phyloP scores from a whole-genome alignment of 35 echinoderm and acorn worm species.

The Anneissia japonica region DNA sequence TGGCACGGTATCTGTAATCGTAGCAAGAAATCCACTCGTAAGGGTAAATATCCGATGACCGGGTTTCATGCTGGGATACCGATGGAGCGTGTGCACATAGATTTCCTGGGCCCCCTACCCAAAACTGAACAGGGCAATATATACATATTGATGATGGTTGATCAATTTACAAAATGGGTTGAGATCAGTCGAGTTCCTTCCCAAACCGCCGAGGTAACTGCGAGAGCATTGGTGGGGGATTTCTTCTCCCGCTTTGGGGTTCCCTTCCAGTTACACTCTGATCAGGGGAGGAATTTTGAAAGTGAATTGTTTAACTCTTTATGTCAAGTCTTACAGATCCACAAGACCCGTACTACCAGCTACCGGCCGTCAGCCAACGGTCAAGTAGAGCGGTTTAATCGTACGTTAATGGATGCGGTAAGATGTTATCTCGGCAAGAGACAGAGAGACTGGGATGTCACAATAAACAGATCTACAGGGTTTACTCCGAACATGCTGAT shows the following conservation, averaged over 20 bases:
- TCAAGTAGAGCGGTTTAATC: slow-evolving; percentile 49
- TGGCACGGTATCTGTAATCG: too few species aligned
- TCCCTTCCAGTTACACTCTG: slow-evolving; percentile 18
- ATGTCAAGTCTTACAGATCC: slow-evolving; percentile 18
- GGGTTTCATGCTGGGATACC: slow-evolving; percentile 45
- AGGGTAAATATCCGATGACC: too few species aligned
- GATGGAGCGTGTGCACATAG: slow-evolving; percentile 35
- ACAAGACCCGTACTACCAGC: slow-evolving; percentile 32
- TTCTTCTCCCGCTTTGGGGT: slow-evolving; percentile 28
- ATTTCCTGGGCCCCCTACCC: slow-evolving; percentile 46
- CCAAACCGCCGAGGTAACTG: background rate
- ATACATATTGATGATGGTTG: slow-evolving; percentile 36
- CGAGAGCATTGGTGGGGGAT: background rate
- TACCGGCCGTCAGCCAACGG: slow-evolving; percentile 47
- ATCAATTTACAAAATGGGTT: slow-evolving; percentile 55
- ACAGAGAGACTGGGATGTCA: slow-evolving; percentile 34
- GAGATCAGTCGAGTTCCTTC: slow-evolving; percentile 17
- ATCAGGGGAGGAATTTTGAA: slow-evolving; percentile 58
- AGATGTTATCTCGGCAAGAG: slow-evolving; percentile 13
- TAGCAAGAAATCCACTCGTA: too few species aligned
- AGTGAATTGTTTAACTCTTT: slow-evolving; percentile 25
- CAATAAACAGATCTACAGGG: too few species aligned
- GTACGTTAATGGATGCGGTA: slow-evolving; percentile 19
- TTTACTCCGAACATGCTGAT: too few species aligned
- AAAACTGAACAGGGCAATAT: slow-evolving; percentile 19